These are phyloP conservation scores for Myanophis thanlyinensis DNA, from an alignment of 2,113 vertebrate species.

Conservation along the genomic window DNA sequence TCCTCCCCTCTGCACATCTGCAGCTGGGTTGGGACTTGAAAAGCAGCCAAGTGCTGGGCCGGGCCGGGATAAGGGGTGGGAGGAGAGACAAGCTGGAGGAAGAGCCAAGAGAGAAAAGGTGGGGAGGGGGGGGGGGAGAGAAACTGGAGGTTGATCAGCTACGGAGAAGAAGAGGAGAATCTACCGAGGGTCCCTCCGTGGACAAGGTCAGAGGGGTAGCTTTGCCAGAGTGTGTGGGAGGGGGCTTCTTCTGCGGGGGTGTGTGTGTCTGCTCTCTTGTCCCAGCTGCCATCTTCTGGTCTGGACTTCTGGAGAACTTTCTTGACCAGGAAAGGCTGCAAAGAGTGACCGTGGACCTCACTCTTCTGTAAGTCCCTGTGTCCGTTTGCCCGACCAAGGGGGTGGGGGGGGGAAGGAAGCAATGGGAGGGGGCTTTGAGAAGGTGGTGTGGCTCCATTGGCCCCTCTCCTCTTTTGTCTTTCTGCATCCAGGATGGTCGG, in stretches of 20 bases:
- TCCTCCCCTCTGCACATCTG: not conserved
- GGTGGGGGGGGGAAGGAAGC: not conserved
- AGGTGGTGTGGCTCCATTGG: not conserved
- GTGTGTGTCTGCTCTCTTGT: too few species aligned
- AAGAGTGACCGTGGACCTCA: not conserved
- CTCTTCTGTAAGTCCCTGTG: not conserved
- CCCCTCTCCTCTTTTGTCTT: not conserved
- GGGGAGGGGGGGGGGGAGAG: not conserved
- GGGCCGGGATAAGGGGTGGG: not conserved
- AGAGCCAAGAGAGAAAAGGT: not conserved
- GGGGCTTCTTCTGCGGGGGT: rapidly evolving
- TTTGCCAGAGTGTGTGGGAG: too few species aligned
- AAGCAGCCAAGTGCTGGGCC: not conserved
- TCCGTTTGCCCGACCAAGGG: not conserved
- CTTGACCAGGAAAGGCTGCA: not conserved
- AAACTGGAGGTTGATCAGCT: not conserved
- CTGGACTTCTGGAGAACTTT: not conserved
- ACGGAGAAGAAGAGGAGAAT: not conserved
- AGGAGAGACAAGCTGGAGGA: not conserved
- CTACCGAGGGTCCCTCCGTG: not conserved
- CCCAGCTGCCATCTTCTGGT: not conserved
- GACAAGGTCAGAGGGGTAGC: not conserved
- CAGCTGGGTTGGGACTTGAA: constrained; percentile 17
- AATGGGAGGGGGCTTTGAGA: not conserved
- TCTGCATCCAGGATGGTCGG: not conserved